Evolutionary conservation across 2,888 invertebrate genomes (phyloP).

Genomic region (Epistrophella euchroma): DNA sequence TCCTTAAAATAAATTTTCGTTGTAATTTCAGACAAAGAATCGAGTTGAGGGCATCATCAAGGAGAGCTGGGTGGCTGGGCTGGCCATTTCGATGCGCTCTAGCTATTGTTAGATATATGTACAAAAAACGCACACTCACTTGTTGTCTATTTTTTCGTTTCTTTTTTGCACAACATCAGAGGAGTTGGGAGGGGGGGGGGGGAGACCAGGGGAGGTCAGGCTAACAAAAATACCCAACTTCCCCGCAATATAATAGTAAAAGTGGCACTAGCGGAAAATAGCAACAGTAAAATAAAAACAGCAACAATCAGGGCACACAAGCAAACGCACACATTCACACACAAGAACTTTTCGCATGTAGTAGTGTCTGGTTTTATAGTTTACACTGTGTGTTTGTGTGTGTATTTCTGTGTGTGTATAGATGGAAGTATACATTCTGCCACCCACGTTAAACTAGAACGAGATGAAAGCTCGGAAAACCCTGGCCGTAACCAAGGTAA

Average conservation of each 20-base stretch:
- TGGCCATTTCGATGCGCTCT: slow-evolving; percentile 43
- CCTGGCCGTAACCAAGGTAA: slow-evolving; percentile 77
- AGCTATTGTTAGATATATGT: slow-evolving; percentile 11
- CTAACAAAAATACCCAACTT: slow-evolving; percentile 7
- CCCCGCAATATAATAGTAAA: slow-evolving; percentile 49
- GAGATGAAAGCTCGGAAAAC: slow-evolving; percentile 77
- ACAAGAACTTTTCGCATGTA: not conserved
- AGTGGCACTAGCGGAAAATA: slow-evolving; percentile 65
- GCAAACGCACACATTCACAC: slow-evolving; percentile 13
- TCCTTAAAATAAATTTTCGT: slow-evolving; percentile 66
- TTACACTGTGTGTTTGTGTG: not conserved
- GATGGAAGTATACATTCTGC: slow-evolving; percentile 41
- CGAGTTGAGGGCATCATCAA: slow-evolving; percentile 39
- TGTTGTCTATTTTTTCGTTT: slow-evolving; percentile 50
- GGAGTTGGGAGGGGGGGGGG: not conserved
- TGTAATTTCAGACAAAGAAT: slow-evolving; percentile 72
- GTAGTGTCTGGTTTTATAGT: not conserved
- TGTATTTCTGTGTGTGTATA: not conserved
- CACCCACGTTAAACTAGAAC: slow-evolving; percentile 77
- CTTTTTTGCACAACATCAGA: slow-evolving; percentile 7
- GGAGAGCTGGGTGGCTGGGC: slow-evolving; percentile 27
- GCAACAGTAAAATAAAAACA: slow-evolving; percentile 72
- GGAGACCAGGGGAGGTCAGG: not conserved
- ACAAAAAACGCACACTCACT: slow-evolving; percentile 32
- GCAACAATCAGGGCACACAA: slow-evolving; percentile 64